Evolutionary conservation across 2,888 invertebrate species (phyloP), one percentile per base, ranked within the genome.

Genomic region (Scelioninae gen. 2): DNA sequence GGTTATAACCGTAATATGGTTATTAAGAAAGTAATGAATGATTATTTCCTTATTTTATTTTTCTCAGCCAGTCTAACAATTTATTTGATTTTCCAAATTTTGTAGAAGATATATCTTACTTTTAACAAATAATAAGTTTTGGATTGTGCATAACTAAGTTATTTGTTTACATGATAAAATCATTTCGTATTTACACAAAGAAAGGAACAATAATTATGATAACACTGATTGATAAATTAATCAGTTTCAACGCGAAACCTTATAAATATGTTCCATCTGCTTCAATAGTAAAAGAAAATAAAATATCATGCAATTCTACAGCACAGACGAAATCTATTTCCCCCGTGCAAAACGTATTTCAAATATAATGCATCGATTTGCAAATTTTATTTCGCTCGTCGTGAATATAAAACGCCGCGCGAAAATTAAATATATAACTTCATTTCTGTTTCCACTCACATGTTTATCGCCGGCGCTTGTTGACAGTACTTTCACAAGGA

Each of bases 401-500:
- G 18, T 19, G 11, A 18, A 46, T 16, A 41, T 39, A 4, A 41
- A 53, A 41, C 41, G 46, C 13, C 16, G 16, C 16, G 19, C 22
- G 50, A 45, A 46, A 57, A 70, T 65, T 64, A 72, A 46, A 72
- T 64, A 52, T 65, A 50, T 37, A 50, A 52, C 16, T 28, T 3
- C 33, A n/a, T 35, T 31, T 71, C 39, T 63, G 10, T 71, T 35
- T 50, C 11, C 22, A 69, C 69, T 85, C 83, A 86, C 88, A 80
- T 85, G 88, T 78, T 88, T 88, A 63, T 76, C 77, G 35, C 79
- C 80, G 25, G 7, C 11, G 33, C 28, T 72, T 46, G 81, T 81
- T 2, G 81, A 72, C 2, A 81, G 78, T 0, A 93, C 90, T 79
- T 92, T 91, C 10, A 93, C 92, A 46, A 93, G 85, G 0, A 92